A percentile compares a stretch with the other conserved stretches of the same genome.
Conservation (phyloP, 2,797 vertebrate genomes). For the Cyclopterus lumpus region DNA sequence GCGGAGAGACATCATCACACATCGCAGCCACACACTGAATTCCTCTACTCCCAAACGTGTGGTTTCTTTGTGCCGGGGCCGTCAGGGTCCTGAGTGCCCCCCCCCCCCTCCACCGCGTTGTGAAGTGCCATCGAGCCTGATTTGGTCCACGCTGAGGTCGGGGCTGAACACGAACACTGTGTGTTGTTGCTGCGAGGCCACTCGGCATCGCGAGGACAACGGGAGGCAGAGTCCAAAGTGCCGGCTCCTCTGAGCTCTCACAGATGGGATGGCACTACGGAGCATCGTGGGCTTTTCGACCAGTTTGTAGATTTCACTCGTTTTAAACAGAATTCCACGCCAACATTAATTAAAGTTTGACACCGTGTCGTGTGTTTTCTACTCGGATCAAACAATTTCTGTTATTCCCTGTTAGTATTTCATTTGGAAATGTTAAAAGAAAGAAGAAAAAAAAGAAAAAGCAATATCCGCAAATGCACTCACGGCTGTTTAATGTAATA, state of each 20-base stretch:
- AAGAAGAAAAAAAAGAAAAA: conserved; percentile 27
- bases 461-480: conserved; percentile 53
- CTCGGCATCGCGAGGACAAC: conserved; percentile 47
- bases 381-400: conserved; percentile 23
- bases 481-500: conserved; percentile 73
- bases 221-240: conserved; percentile 47
- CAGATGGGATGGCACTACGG: conserved; percentile 65
- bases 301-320: conserved; percentile 51
- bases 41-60: conserved; percentile 4
- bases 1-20: conserved; percentile 15
- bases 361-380: conserved; percentile 30
- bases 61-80: neutral
- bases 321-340: conserved; percentile 33
- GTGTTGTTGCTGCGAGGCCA: conserved; percentile 49
- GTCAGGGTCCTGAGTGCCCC: conserved; percentile 41
- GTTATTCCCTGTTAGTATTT: conserved; percentile 27
- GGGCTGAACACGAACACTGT: conserved; percentile 57
- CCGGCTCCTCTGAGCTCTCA: conserved; percentile 41
- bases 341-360: conserved; percentile 47
- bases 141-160: conserved; percentile 59
- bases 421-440: conserved; percentile 28
- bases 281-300: conserved; percentile 40
- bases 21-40: conserved; percentile 7
- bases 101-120: too few relatives aligned
- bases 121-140: conserved; percentile 54